These are phyloP conservation scores for Macrocentrus cingulum DNA, from an alignment of 1,140 invertebrate genomes.

Conservation along the genomic window DNA sequence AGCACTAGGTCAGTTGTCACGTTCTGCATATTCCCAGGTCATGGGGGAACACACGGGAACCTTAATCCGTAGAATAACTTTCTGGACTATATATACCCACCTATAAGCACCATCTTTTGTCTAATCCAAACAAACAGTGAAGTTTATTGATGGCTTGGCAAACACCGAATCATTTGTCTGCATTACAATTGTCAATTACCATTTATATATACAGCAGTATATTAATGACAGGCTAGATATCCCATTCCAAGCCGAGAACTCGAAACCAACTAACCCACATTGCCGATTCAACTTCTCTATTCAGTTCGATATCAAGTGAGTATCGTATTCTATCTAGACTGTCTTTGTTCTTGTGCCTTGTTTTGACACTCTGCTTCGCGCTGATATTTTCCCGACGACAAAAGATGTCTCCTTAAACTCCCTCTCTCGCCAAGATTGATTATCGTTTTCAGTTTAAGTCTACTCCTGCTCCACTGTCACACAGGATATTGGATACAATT, in stretches of 20 bases:
- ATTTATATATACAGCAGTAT: neutral
- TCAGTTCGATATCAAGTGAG: constrained; percentile 16
- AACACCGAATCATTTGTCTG: no score
- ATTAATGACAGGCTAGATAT: neutral
- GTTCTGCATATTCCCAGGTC: constrained; percentile 15
- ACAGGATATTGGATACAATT: constrained; percentile 11
- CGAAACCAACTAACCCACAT: constrained; percentile 20
- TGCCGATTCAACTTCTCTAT: constrained; percentile 18
- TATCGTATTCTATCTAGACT: constrained; percentile 18
- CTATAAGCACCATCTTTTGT: no score
- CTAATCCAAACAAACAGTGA: no score
- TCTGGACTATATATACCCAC: neutral
- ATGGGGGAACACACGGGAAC: neutral
- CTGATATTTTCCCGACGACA: neutral
- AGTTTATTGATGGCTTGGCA: no score
- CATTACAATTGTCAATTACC: neutral
- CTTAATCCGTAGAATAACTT: constrained; percentile 4
- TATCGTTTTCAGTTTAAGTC: constrained; percentile 19
- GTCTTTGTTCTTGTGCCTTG: constrained; percentile 18
- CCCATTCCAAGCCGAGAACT: neutral
- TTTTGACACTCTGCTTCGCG: neutral
- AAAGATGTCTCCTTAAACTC: neutral
- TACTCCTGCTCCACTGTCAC: neutral
- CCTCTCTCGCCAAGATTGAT: constrained; percentile 12
- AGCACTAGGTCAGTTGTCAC: constrained; percentile 18